A percentile compares a stretch with the other conserved stretches of the same genome.
Conservation (phyloP, 2,797 vertebrate genomes). For the Botia almorhae region DNA sequence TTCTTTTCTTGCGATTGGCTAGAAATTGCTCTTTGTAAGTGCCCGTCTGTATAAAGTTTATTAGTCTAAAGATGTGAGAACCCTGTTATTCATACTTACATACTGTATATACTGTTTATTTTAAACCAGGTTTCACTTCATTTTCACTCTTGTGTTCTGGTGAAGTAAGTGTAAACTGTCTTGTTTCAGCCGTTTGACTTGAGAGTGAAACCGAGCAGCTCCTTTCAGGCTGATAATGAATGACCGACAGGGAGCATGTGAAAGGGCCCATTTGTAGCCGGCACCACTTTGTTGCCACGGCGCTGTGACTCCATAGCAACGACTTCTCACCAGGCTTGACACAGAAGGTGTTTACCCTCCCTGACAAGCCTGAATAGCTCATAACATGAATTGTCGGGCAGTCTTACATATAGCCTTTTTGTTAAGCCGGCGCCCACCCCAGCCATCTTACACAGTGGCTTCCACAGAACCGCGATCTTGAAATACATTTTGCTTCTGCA, state of each 20-base stretch:
- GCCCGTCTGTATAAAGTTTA: neutral
- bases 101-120: neutral
- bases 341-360: conserved; percentile 68
- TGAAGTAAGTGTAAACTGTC: neutral
- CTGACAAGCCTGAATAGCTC: conserved; percentile 66
- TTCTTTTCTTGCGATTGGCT: neutral
- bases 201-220: conserved; percentile 4
- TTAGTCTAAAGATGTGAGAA: neutral
- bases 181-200: conserved; percentile 4
- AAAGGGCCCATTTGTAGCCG: conserved; percentile 47
- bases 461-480: neutral
- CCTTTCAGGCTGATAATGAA: conserved; percentile 35
- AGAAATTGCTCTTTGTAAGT: neutral
- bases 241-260: conserved; percentile 24
- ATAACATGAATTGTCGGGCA: conserved; percentile 68
- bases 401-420: conserved; percentile 29
- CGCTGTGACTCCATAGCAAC: conserved; percentile 62
- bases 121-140: neutral
- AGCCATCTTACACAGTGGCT: neutral
- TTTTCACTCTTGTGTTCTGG: neutral
- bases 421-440: conserved; percentile 7
- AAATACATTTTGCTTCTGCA: neutral
- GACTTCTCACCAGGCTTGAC: conserved; percentile 60
- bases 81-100: neutral
- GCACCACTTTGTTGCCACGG: conserved; percentile 57